phyloP scores from a whole-genome alignment of 2,888 invertebrate genomes.

The Nephrotoma flavescens region DNA sequence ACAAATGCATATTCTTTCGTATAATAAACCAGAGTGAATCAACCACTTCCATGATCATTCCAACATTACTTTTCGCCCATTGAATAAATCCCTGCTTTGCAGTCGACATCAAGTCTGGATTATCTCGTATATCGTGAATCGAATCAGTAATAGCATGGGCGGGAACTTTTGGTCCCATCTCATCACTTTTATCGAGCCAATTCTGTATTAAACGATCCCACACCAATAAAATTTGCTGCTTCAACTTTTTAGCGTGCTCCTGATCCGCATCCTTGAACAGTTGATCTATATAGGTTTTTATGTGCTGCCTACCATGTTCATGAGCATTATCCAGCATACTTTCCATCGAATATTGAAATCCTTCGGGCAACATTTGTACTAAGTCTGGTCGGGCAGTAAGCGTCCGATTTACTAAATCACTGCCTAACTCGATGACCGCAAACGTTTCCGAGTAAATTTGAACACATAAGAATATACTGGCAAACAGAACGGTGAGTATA shows the following conservation, averaged over 20 bases:
- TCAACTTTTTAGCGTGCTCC: constrained; percentile 64
- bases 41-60: constrained; percentile 71
- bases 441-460: constrained; percentile 91
- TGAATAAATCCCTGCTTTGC: constrained; percentile 47
- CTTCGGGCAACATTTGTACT: constrained; percentile 59
- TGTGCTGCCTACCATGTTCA: constrained; percentile 79
- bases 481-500: constrained; percentile 60
- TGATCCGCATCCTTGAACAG: constrained; percentile 68
- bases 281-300: constrained; percentile 70
- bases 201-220: constrained; percentile 91
- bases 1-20: constrained; percentile 81
- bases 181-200: constrained; percentile 62
- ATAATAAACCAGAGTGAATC: constrained; percentile 80
- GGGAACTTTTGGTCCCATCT: constrained; percentile 58
- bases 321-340: constrained; percentile 87
- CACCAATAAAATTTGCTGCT: constrained; percentile 76
- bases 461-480: constrained; percentile 52
- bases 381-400: constrained; percentile 79
- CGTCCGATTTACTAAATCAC: constrained; percentile 77
- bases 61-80: constrained; percentile 82
- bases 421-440: constrained; percentile 76
- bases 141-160: constrained; percentile 54
- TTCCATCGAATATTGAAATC: constrained; percentile 50
- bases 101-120: constrained; percentile 31
- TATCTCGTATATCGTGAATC: constrained; percentile 54